Evolutionary conservation across 2,888 invertebrate genomes (phyloP).

Genomic region (Baronia brevicornis): DNA sequence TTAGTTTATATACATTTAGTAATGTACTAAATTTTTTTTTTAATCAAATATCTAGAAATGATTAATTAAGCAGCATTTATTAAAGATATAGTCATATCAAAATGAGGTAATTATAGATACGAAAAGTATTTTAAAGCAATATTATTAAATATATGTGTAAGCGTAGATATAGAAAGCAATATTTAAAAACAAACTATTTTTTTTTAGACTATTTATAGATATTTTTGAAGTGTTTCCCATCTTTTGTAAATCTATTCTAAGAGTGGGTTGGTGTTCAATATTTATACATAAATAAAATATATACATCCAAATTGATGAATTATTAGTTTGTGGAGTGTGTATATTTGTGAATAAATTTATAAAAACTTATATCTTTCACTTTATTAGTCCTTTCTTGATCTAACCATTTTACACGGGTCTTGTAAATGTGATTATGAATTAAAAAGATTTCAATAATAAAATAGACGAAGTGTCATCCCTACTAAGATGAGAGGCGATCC

Average conservation of each 20-base stretch:
- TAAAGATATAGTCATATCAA: constrained; percentile 10
- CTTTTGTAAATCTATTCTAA: constrained; percentile 1
- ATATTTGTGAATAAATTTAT: constrained; percentile 15
- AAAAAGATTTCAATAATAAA: constrained; percentile 3
- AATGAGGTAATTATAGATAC: constrained; percentile 7
- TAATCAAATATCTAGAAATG: no score
- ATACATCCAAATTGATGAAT: constrained; percentile 5
- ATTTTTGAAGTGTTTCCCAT: constrained; percentile 2
- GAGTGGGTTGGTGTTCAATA: constrained; percentile 22
- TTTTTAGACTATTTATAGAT: constrained; percentile 10
- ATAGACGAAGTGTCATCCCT: no score
- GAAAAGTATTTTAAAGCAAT: constrained; percentile 17
- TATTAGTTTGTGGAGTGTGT: constrained; percentile 8
- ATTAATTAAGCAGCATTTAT: neutral
- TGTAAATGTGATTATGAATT: constrained; percentile 12
- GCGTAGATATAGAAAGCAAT: constrained; percentile 18
- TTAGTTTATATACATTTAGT: constrained; percentile 9
- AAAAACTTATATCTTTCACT: neutral
- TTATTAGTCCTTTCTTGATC: neutral
- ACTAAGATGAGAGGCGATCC: no score
- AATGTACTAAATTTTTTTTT: no score
- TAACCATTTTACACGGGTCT: no score
- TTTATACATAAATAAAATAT: constrained; percentile 11
- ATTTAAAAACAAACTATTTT: constrained; percentile 14
- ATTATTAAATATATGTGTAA: constrained; percentile 13